Conservation (phyloP, 2,797 vertebrate genomes). For the Tapera naevia region DNA sequence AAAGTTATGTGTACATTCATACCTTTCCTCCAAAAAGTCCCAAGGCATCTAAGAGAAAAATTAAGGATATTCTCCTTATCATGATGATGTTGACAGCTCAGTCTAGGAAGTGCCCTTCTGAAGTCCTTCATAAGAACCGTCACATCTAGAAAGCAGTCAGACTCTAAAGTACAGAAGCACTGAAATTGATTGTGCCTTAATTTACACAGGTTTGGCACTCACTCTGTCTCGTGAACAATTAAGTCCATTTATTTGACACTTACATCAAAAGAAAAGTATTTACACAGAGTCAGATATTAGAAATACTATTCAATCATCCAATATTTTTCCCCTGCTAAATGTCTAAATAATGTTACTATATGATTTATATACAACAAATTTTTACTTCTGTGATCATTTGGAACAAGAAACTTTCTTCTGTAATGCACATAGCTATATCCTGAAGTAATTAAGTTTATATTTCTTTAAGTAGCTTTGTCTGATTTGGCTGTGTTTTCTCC, state of each 20-base stretch:
- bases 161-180: background rate
- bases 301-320: background rate
- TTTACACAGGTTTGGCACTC: background rate
- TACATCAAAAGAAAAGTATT: background rate
- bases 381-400: background rate
- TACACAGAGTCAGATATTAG: background rate
- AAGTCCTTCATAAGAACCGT: background rate
- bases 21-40: background rate
- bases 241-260: background rate
- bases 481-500: background rate
- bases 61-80: background rate
- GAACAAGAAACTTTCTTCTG: background rate
- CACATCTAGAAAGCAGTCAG: background rate
- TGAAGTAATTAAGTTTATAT: background rate
- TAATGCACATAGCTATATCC: background rate
- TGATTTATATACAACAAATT: background rate
- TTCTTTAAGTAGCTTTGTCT: background rate
- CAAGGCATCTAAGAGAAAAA: background rate
- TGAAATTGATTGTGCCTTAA: background rate
- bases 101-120: background rate
- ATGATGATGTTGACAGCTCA: background rate
- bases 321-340: background rate
- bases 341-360: background rate
- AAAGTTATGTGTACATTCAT: background rate
- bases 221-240: background rate